These are phyloP conservation scores for Ginglymostoma cirratum DNA, from an alignment of 2,113 vertebrate genomes.

Conservation along the genomic window DNA sequence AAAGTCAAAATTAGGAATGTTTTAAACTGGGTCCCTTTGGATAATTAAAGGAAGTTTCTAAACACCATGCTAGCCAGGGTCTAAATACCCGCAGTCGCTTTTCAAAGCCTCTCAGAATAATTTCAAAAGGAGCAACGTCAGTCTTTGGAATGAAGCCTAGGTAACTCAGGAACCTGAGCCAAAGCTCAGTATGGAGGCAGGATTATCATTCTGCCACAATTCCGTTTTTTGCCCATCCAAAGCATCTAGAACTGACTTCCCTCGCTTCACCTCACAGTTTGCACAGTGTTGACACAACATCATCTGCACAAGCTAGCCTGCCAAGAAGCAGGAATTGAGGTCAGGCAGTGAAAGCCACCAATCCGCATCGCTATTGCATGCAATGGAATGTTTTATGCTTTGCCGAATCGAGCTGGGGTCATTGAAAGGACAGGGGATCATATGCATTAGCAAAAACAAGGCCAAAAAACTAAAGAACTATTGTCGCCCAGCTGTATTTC, in stretches of 20 bases:
- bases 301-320: neutral
- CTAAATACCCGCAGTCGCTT: neutral
- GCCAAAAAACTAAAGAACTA: conserved; percentile 19
- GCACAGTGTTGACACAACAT: conserved; percentile 33
- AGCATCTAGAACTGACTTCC: conserved; percentile 2
- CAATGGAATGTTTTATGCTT: conserved; percentile 10
- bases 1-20: neutral
- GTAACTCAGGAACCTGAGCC: neutral
- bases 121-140: neutral
- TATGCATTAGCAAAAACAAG: conserved; percentile 9
- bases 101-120: neutral
- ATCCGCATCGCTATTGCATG: neutral
- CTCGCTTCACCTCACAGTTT: conserved; percentile 27
- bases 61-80: neutral
- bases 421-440: conserved; percentile 16
- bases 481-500: neutral
- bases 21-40: neutral
- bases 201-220: neutral
- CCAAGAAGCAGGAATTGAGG: conserved; percentile 28
- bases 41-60: neutral
- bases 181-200: neutral
- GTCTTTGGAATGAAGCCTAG: neutral
- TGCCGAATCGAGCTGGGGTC: neutral
- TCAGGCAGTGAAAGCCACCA: conserved; percentile 13
- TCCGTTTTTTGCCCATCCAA: neutral